phyloP scores from a whole-genome alignment of 2,797 vertebrate species.

The Intellagama lesueurii region DNA sequence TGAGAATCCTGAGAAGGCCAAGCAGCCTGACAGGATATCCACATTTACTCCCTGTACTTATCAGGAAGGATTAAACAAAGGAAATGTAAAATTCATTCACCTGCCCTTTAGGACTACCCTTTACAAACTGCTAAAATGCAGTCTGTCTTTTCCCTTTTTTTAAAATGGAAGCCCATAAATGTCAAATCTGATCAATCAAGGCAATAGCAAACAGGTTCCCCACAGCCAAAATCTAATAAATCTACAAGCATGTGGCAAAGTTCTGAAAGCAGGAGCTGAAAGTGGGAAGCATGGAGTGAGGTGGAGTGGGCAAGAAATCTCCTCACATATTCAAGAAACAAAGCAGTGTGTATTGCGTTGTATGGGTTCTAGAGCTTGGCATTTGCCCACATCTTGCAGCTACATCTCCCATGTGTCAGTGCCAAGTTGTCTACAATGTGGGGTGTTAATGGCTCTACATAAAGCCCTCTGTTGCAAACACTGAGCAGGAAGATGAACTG shows the following conservation, averaged over 20 bases:
- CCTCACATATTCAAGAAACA: too few species aligned
- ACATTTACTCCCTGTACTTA: not conserved
- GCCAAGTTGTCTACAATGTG: too few species aligned
- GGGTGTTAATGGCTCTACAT: too few species aligned
- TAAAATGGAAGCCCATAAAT: not conserved
- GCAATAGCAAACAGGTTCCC: not conserved
- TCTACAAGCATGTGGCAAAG: not conserved
- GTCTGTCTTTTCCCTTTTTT: not conserved
- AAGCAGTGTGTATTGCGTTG: not conserved
- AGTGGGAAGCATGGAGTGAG: not conserved
- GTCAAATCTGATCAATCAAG: not conserved
- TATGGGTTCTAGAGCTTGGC: not conserved
- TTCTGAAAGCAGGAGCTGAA: not conserved
- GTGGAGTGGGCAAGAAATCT: not conserved
- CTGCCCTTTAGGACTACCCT: conserved; percentile 14
- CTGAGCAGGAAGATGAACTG: too few species aligned
- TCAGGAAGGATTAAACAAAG: conserved; percentile 15
- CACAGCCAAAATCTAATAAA: not conserved
- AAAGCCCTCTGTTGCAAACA: too few species aligned
- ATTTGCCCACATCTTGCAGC: too few species aligned
- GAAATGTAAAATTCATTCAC: not conserved
- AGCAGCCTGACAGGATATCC: not conserved
- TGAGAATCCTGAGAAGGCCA: not conserved
- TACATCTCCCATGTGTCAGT: too few species aligned
- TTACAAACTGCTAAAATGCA: not conserved